Base-by-base conservation (phyloP, 2,113 vertebrate species). In the Micronycteris hirsuta region DNA sequence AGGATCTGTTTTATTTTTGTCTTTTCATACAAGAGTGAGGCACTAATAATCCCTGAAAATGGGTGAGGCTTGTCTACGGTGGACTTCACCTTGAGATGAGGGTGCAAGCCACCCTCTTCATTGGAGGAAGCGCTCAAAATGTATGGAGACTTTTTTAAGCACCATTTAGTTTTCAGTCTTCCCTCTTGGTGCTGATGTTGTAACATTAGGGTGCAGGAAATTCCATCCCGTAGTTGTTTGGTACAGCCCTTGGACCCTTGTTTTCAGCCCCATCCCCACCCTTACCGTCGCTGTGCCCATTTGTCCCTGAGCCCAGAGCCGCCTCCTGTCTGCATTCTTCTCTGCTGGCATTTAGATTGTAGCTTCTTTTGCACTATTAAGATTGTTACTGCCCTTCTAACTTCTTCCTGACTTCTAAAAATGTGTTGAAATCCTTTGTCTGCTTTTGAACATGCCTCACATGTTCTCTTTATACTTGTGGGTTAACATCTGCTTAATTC, bases 361-460 rank as follows among this genome's bases (percentile, higher is more conserved):
- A 78, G 43, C 38, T 77, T 61, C 63, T 33, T 73, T 86, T 76
- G 47, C 0, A 16, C 33, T 70, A 4, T 3, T 28, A 19, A 76
- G 67, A 78, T 73, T 52, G 36, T 49, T 76, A 38, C 2, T 83
- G 31, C 28, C 89, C 26, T 10, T 63, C n/a, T 7, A 13, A 36
- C 31, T 95, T 80, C 65, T 71, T 96, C 26, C 52, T 96, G 36
- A 68, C 45, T 80, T 78, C 38, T 52, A 43, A 52, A 92, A 89
- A 49, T 2, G 5, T 73, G 56, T 33, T 65, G 52, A 71, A 86
- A 38, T 76, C 70, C 93, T 78, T 76, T 54, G 15, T 84, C 70
- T 91, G 65, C 56, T 88, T 93, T 93, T 78, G 31, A 76, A 76
- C 45, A 82, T 33, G 45, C 20, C 80, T 89, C 74, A 52, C 14